Conservation (phyloP, 2,797 vertebrate genomes). For the Distichodus sexfasciatus region DNA sequence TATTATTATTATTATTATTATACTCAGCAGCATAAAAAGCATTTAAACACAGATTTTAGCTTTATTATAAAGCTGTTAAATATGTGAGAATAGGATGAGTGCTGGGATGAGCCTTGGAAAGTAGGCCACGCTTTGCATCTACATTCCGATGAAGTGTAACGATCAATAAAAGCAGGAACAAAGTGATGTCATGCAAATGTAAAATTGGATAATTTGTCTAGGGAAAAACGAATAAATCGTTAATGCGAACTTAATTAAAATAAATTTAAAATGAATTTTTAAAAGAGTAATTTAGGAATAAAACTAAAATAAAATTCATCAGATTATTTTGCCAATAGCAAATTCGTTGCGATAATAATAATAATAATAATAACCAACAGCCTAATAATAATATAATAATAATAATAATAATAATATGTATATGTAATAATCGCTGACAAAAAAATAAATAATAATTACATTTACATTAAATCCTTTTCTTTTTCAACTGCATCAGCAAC, state of each 20-base stretch:
- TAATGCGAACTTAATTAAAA: too few relatives aligned
- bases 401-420: constrained; percentile 4
- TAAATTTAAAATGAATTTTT: constrained; percentile 3
- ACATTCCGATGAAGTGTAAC: not conserved
- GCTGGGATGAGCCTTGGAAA: not conserved
- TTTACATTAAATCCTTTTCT: not conserved
- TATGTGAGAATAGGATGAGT: too few relatives aligned
- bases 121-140: not conserved
- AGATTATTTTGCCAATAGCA: not conserved
- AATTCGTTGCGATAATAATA: constrained; percentile 13
- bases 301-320: not conserved
- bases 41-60: not conserved
- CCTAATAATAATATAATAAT: too few relatives aligned
- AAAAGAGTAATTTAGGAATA: too few relatives aligned
- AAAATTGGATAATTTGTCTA: not conserved
- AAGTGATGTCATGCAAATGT: not conserved
- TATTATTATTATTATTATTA: constrained; percentile 30
- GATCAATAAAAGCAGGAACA: not conserved
- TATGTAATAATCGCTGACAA: not conserved
- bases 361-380: not conserved
- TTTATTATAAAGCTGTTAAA: too few relatives aligned
- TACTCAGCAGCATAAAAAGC: not conserved
- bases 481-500: too few relatives aligned
- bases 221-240: not conserved
- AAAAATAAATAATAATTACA: not conserved